A percentile compares a stretch with the other conserved stretches of the same genome.
These are phyloP conservation scores for Telmatochromis sp. DNA, from an alignment of 2,113 vertebrate species.

Conservation along the genomic window DNA sequence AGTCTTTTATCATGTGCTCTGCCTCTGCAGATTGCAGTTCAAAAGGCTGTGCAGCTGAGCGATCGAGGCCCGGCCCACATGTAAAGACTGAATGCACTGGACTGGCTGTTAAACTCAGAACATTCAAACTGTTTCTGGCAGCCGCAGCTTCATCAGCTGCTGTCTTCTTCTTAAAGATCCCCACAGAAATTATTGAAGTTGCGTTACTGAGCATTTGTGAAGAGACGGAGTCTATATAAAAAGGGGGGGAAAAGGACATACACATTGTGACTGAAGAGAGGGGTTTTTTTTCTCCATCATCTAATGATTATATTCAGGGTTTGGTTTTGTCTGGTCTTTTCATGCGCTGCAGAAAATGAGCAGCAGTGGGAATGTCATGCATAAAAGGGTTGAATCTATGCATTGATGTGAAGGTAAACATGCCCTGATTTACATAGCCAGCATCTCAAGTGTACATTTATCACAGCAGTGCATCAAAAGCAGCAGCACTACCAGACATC, in stretches of 20 bases:
- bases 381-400: not conserved
- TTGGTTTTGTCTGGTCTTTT: not conserved
- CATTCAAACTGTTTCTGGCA: not conserved
- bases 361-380: not conserved
- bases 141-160: not conserved
- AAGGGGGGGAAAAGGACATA: not conserved
- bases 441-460: not conserved
- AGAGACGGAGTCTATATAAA: not conserved
- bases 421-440: not conserved
- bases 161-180: not conserved
- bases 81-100: not conserved
- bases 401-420: not conserved
- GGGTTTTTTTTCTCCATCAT: not conserved
- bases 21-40: not conserved
- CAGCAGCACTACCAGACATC: not conserved
- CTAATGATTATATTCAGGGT: not conserved
- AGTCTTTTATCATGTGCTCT: not conserved
- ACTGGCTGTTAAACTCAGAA: not conserved
- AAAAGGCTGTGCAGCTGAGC: constrained; percentile 35
- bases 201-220: not conserved
- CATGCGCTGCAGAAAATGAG: not conserved
- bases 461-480: not conserved
- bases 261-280: not conserved
- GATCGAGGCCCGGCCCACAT: not conserved
- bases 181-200: not conserved